Conservation (phyloP, 2,888 invertebrate genomes). For the Hymenopus coronatus region DNA sequence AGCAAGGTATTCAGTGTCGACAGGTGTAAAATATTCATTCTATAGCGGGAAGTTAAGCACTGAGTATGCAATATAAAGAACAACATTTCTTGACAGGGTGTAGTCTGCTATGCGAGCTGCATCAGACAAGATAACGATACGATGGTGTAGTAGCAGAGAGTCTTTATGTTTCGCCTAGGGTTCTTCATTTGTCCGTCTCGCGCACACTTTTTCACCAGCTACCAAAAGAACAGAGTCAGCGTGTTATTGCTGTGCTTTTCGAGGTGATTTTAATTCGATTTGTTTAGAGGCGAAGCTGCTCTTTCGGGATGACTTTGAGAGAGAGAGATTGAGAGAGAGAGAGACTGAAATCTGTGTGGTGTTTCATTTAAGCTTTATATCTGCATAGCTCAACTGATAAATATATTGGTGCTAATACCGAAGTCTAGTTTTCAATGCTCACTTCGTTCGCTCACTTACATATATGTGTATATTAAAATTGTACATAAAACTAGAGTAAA, state of each 20-base stretch:
- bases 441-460: too few relatives aligned
- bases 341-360: too few relatives aligned
- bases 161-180: too few relatives aligned
- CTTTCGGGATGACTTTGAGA: not conserved
- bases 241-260: not conserved
- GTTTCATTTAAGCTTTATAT: not conserved
- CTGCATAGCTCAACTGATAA: not conserved
- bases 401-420: not conserved
- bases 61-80: too few relatives aligned
- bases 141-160: not conserved
- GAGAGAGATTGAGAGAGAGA: not conserved
- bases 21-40: too few relatives aligned
- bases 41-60: too few relatives aligned
- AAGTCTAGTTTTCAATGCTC: too few relatives aligned
- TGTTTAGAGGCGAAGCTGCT: not conserved
- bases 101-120: not conserved
- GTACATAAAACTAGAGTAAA: too few relatives aligned
- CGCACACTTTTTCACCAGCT: not conserved
- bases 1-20: too few relatives aligned
- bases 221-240: not conserved
- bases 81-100: not conserved
- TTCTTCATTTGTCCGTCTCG: not conserved
- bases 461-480: too few relatives aligned
- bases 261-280: not conserved
- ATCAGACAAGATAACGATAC: not conserved